Conservation (phyloP, 2,113 vertebrate species). For the Turdus rufiventris region DNA sequence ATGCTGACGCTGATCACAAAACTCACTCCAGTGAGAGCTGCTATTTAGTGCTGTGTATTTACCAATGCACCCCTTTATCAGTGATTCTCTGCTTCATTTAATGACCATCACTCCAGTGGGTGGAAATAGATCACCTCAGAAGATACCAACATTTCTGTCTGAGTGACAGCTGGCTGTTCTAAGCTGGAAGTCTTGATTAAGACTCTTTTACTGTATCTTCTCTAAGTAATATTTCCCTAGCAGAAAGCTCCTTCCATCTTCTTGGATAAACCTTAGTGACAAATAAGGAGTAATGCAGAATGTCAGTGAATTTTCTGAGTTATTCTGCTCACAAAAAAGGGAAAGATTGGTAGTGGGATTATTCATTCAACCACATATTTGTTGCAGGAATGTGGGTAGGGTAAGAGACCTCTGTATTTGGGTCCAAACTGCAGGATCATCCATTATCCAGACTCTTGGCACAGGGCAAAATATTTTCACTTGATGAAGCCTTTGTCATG, state of each 20-base stretch:
- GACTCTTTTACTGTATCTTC: background rate
- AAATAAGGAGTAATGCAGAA: background rate
- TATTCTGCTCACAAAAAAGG: background rate
- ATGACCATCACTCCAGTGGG: background rate
- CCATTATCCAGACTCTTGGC: background rate
- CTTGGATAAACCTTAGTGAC: background rate
- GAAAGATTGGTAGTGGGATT: background rate
- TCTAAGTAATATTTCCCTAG: background rate
- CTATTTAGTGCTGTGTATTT: background rate
- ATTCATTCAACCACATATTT: background rate
- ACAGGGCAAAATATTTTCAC: constrained; percentile 18
- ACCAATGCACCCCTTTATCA: background rate
- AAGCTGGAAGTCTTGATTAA: background rate
- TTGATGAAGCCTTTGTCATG: background rate
- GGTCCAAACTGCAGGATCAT: background rate
- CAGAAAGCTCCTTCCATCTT: background rate
- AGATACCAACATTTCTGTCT: background rate
- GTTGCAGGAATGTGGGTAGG: background rate
- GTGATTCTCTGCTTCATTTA: background rate
- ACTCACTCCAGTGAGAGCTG: background rate
- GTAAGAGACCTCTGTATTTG: background rate
- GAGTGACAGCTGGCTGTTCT: background rate
- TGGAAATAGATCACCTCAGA: background rate
- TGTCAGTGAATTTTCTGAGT: background rate
- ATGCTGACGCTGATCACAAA: background rate